Percentiles rank a stretch among this genome's conserved stretches.
phyloP scores from a whole-genome alignment of 2,888 invertebrate genomes.

The Drosophila emarginata region DNA sequence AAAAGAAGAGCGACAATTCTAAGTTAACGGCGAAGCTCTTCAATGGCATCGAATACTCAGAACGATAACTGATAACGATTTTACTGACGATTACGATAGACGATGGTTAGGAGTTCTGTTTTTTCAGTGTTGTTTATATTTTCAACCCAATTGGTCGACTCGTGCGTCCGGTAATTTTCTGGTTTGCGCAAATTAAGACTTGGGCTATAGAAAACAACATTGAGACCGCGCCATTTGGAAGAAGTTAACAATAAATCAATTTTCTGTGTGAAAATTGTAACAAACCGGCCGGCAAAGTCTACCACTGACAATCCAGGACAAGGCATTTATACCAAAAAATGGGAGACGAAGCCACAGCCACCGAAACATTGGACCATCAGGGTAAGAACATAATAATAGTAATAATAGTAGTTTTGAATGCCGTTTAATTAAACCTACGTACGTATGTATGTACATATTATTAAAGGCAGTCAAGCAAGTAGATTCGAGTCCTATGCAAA shows the following conservation, averaged over 20 bases:
- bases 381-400: slow-evolving; percentile 26
- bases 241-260: neutral
- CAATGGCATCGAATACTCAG: no score
- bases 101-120: neutral
- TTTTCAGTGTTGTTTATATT: slow-evolving; percentile 4
- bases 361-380: slow-evolving; percentile 43
- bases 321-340: slow-evolving; percentile 28
- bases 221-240: neutral
- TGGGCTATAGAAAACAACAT: neutral
- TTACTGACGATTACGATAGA: no score
- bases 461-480: neutral
- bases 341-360: slow-evolving; percentile 51
- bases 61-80: no score
- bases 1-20: no score
- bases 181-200: neutral
- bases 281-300: neutral
- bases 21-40: no score
- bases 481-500: neutral
- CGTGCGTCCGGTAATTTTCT: neutral
- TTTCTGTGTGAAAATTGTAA: slow-evolving; percentile 13
- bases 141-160: neutral
- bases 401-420: neutral
- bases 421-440: neutral
- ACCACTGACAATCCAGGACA: slow-evolving; percentile 15
- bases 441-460: neutral